Evolutionary conservation across 2,113 vertebrate genomes (phyloP).

Genomic region (Synchiropus splendidus): DNA sequence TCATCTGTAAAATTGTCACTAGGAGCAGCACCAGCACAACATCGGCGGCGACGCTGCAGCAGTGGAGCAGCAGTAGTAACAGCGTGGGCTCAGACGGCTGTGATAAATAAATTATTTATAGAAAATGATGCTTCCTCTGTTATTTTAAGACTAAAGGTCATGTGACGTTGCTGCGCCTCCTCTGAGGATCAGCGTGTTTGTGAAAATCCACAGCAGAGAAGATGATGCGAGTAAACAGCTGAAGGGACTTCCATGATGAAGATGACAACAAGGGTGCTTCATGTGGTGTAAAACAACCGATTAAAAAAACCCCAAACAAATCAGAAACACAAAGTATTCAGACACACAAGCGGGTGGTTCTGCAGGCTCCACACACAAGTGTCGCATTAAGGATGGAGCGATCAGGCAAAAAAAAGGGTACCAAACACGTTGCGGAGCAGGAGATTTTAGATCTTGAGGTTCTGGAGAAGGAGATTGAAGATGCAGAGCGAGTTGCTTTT

Average conservation of each 20-base stretch:
- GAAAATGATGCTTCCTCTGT: slow-evolving; percentile 28
- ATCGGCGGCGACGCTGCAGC: slow-evolving; percentile 1
- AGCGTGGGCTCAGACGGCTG: slow-evolving; percentile 7
- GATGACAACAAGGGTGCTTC: not conserved
- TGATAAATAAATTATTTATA: slow-evolving; percentile 45
- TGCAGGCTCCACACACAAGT: no score
- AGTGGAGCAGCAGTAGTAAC: slow-evolving; percentile 8
- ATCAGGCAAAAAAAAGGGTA: no score
- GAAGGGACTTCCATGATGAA: slow-evolving; percentile 1
- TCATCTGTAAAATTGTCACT: no score
- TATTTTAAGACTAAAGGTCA: slow-evolving; percentile 33
- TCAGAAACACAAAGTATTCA: not conserved
- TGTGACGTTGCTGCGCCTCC: slow-evolving; percentile 8
- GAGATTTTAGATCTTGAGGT: not conserved
- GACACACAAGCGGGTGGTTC: no score
- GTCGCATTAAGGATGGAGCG: no score
- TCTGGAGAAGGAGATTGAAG: not conserved
- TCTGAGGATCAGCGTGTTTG: slow-evolving; percentile 4
- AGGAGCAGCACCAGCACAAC: no score
- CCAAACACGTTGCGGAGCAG: not conserved
- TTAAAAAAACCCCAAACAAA: not conserved
- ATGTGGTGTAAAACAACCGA: no score
- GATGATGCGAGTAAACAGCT: not conserved
- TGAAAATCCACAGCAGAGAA: not conserved
- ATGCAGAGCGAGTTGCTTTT: slow-evolving; percentile 9